Base-by-base conservation (phyloP, 2,113 vertebrate genomes). In the Myodes glareolus region DNA sequence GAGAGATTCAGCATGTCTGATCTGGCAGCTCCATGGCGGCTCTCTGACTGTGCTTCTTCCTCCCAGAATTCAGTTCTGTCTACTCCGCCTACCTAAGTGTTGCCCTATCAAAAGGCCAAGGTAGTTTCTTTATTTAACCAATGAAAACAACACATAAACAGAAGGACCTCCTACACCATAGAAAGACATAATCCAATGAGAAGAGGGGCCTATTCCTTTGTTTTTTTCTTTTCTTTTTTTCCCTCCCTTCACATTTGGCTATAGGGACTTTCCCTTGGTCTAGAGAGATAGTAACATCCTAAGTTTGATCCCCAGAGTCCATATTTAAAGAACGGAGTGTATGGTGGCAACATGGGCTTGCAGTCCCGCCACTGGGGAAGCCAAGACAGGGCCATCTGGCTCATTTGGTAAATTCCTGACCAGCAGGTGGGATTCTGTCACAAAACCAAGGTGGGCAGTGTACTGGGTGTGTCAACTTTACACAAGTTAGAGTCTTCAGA, bases 131-230 rank as follows among this genome's bases (percentile, higher is more conserved):
- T 45, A 45, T 45, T 45, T 5, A 45, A 45, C 45, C 45, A 45
- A 45, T 45, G 45, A 45, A 45, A 45, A 45, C 45, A 45, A 45
- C 45, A 45, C 45, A 45, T 45, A 45, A 45, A 45, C 45, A 96
- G 16, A 82, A 94, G 73, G 58, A 97, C 84, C 97, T 98, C 97
- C 45, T 45, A 45, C 45, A 45, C 45, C 45, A 45, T 45, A 45
- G 45, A 52, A 52, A 52, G 50, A 52, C 93, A 95, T 84, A 97
- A 75, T 96, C 84, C 36, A 36, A 13, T 36, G 5, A 0, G 45
- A 87, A 1, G 33, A 33, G 63, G 63, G 42, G 6, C 17, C 31
- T 36, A 27, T 27, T 13, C 36, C 19, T 58, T 81, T 23, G 47
- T 19, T 36, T 29, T 45, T 25, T 11, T 2, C 8, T 3, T 23